Evolutionary conservation across 1,140 invertebrate species (phyloP), one percentile per base, ranked within the genome.

Genomic region (Schlechtendalia chinensis): DNA sequence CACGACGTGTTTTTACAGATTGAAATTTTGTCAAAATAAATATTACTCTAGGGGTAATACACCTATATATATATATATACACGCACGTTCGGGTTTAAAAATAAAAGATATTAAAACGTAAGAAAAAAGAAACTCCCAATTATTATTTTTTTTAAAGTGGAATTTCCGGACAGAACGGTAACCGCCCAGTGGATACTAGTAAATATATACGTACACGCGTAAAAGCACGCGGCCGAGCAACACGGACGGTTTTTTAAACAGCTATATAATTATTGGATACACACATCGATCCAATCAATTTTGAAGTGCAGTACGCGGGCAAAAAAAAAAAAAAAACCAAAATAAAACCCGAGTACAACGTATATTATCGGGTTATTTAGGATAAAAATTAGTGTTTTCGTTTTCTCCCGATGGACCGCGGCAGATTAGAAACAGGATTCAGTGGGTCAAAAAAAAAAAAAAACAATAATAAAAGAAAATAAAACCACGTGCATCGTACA

Each of bases 201-300:
- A 29, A 2, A 5, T 58, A 54, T 54, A 54, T 47, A 67, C 14
- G 22, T 24, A 17, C n/a, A 1, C 5, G 65, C 24, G 32, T 11
- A 5, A 12, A 39, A 3, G 32, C 8, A 39, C n/a, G 56, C 56
- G 45, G 22, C n/a, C 45, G 14, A 6, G 17, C 47, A 24, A 27
- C 47, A 27, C 47, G 69, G 27, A 72, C 24, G 50, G 47, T 29
- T 72, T 53, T 72, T 53, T 72, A n/a, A 72, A 72, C 27, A 27
- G 47, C 69, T 72, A 53, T 72, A 72, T 72, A 72, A 53, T 53
- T 72, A 54, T 71, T 27, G 45, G 32, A 71, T 72, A 72, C 47
- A 45, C 10, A 50, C 47, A 11, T 50, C 47, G 69, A 72, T 72
- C 24, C 69, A 54, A 72, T 54, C 47, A 72, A 72, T 72, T 72